Base-by-base conservation (phyloP, 2,797 vertebrate genomes). In the Eospalax fontanierii region DNA sequence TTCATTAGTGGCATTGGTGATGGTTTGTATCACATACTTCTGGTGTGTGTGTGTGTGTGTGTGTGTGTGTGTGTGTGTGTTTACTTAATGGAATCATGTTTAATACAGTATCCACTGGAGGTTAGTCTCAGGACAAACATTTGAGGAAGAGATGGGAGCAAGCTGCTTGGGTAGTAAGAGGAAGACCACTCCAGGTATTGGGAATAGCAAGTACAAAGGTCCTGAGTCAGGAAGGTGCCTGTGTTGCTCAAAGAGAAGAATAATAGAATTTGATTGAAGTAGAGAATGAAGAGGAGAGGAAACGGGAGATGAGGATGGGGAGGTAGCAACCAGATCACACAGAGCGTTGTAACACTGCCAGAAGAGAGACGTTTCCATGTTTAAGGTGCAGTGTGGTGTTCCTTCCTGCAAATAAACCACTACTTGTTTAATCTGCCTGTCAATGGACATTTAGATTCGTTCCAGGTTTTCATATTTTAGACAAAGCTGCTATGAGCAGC, bases 151-250 rank as follows among this genome's bases (percentile, higher is more conserved):
- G 19, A n/a, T 24, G 50, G 76, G 21, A 50, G 28, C 43, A 50
- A 76, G 43, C 43, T 21, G 28, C 33, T 8, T 22, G 4, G 76
- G 33, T 22, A 57, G 5, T 19, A 79, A 33, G 28, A 50, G 74
- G 43, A 79, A 57, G 76, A 57, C 24, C 11, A 16, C 46, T 78
- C 30, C 46, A 54, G 76, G 76, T 0, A 8, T 1, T 75, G 73
- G 40, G 26, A 40, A 28, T 40, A 75, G 73, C n/a, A 66, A 81
- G 66, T 73, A 61, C 81, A 93, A 82, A 93, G 73, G 73, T n/a
- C 78, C 46, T 10, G 57, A 28, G 82, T 73, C 78, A 70, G 85
- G 40, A 73, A 19, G 22, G 40, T 40, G 10, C 24, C 61, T 76
- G 21, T 54, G 19, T 43, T 63, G 65, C 38, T 91, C 57, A 43